Evolutionary conservation across 1,140 invertebrate species (phyloP).

Genomic region (Trichoplusia ni): DNA sequence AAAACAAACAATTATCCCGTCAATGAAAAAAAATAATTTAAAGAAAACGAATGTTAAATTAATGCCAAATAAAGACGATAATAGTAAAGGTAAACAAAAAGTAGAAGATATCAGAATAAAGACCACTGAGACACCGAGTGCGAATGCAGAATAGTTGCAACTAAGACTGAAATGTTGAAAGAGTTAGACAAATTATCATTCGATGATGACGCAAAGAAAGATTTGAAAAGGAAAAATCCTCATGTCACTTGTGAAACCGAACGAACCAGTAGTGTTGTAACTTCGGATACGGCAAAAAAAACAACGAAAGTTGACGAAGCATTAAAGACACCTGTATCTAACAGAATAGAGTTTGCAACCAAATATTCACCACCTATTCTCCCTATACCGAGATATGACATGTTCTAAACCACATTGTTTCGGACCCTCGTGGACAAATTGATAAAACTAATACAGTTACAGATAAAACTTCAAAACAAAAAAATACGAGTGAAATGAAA

Average conservation of each 20-base stretch:
- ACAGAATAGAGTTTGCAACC: neutral
- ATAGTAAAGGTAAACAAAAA: neutral
- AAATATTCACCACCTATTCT: slow-evolving; percentile 58
- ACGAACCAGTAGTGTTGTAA: neutral
- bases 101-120: neutral
- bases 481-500: neutral
- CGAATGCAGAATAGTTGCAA: neutral
- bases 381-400: slow-evolving; percentile 52
- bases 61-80: neutral
- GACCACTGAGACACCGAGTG: neutral
- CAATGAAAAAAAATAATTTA: no score
- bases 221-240: neutral
- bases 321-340: neutral
- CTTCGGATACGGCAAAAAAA: neutral
- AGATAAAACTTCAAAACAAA: neutral
- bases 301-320: neutral
- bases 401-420: neutral
- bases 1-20: no score
- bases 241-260: neutral
- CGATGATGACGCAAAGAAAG: neutral
- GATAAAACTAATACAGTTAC: neutral
- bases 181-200: slow-evolving; percentile 26
- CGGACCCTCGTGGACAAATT: neutral
- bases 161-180: slow-evolving; percentile 32
- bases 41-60: no score